Evolutionary conservation across 2,888 invertebrate genomes (phyloP), one percentile per base, ranked within the genome.

Genomic region (Luperina testacea): DNA sequence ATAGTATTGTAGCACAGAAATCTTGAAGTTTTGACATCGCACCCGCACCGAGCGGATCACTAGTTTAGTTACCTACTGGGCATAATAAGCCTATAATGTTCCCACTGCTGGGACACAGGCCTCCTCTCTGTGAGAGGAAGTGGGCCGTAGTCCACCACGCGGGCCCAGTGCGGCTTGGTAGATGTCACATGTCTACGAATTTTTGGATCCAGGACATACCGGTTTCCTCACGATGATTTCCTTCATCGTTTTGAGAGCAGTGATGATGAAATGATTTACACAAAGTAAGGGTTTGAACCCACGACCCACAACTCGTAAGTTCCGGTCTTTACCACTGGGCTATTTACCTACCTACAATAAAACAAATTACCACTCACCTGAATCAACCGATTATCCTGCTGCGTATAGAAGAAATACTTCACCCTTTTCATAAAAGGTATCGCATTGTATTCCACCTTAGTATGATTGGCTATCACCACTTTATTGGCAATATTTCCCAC

Each of bases 381-480:
- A 69, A 95, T 95, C 7, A 87, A 90, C 65, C 86, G 89, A 24
- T 92, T 91, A 20, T 92, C 90, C 9, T 84, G 68, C 3, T 92
- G 89, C 5, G 92, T 57, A 70, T 92, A 93, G 59, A 96, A 96
- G 64, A 84, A 95, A 3, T 90, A 83, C 20, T 97, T 97, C 0
- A 96, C 95, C 53, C 96, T 89, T 70, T 97, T 97, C 15, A 94
- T 88, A 48, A 96, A 93, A 0, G 94, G 94, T 11, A 92, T 90
- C 0, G 96, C 94, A 68, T 94, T 95, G 76, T 96, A 96, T 68
- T 92, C 87, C 0, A 95, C 80, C 2, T 48, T 51, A 0, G 90
- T 90, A 6, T 92, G 91, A 4, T 95, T 90, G 0, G 72, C 83
- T 11, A 89, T 17, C 0, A 72, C 0, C 0, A 87, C 89, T 0